A percentile compares a stretch with the other conserved stretches of the same genome.
Evolutionary conservation across 2,797 vertebrate genomes (phyloP).

Genomic region (Lycodopsis pacificus): DNA sequence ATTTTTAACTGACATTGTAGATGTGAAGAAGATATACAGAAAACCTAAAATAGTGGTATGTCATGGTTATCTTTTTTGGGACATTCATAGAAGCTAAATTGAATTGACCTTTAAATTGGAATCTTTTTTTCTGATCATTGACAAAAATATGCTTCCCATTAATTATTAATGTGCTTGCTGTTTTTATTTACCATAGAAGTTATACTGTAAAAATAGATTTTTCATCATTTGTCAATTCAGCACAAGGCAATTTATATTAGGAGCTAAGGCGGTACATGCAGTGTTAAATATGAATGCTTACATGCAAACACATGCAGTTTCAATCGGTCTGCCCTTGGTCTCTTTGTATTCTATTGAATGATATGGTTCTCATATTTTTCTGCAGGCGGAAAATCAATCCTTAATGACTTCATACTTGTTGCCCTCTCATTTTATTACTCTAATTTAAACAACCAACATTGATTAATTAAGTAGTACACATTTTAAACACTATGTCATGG

Average conservation of each 20-base stretch:
- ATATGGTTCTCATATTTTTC: neutral
- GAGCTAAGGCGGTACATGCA: neutral
- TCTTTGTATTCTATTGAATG: neutral
- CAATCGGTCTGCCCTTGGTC: neutral
- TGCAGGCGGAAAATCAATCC: neutral
- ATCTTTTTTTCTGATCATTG: neutral
- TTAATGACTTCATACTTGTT: slow-evolving; percentile 13
- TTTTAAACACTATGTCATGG: slow-evolving; percentile 15
- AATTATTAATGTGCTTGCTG: neutral
- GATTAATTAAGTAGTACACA: slow-evolving; percentile 22
- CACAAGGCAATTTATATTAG: neutral
- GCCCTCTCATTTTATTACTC: slow-evolving; percentile 17
- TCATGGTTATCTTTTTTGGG: too few species aligned
- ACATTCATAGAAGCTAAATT: neutral
- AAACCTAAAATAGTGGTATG: neutral
- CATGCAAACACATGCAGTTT: neutral
- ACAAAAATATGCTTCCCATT: neutral
- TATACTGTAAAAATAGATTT: neutral
- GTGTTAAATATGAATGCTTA: neutral
- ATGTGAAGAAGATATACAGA: neutral
- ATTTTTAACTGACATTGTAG: neutral
- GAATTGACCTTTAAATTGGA: neutral
- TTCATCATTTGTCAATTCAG: neutral
- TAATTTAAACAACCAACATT: slow-evolving; percentile 21
- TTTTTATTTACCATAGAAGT: neutral